Evolutionary conservation across 2,888 invertebrate genomes (phyloP), one percentile per base, ranked within the genome.

Genomic region (Drymonia ruficornis): DNA sequence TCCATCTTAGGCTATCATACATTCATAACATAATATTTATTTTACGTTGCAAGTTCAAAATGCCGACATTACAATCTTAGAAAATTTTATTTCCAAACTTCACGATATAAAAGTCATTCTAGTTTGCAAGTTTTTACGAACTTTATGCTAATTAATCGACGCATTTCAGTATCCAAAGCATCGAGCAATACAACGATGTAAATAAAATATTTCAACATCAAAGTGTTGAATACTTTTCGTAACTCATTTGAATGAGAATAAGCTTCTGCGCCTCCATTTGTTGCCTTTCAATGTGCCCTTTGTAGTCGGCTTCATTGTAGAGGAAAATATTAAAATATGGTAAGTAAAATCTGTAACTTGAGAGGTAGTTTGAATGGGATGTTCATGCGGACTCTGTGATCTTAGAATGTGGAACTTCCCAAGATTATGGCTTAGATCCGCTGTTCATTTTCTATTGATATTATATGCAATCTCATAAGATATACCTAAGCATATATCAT

Each of bases 161-260:
- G 11, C 31, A 31, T 31, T 36, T n/a, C 36, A 13, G n/a, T 36
- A 6, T 36, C 5, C n/a, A 36, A 36, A 31, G n/a, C 36, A 36
- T n/a, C 11, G 6, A 36, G n/a, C 18, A 18, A 42, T 16, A 40
- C 16, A 42, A 18, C 11, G 18, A 75, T 66, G 60, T 66, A 72
- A 71, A 63, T 65, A 68, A n/a, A 74, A 76, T 74, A 79, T 77
- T 70, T 76, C 65, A 80, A 83, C 78, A 85, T 83, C 85, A 85
- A 87, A 87, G 86, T 84, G 83, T 80, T 78, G 82, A 84, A 84
- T 76, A 83, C 76, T 85, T 84, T 84, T 81, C 60, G 64, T 68
- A 87, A 83, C 83, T 88, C 80, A 88, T 89, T 88, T 89, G 87
- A 89, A 89, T 89, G 77, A 84, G 84, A 87, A 89, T 87, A 83